phyloP scores from a whole-genome alignment of 2,113 vertebrate species.

The Mandrillus leucophaeus region DNA sequence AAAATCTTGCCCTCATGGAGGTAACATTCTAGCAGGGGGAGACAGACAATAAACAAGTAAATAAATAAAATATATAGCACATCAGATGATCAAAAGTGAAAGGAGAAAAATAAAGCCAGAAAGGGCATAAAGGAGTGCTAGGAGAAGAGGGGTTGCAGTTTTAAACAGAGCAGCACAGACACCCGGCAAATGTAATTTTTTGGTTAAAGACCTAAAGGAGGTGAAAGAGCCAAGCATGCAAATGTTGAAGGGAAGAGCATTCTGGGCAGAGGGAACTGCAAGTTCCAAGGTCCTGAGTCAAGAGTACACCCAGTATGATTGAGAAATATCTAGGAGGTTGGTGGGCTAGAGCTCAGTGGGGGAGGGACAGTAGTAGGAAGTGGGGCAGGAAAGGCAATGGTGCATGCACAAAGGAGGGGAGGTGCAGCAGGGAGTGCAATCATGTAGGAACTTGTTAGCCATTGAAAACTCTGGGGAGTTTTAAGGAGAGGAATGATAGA shows the following conservation, averaged over 20 bases:
- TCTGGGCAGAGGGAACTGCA: neutral
- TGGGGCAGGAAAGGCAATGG: neutral
- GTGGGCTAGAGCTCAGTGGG: neutral
- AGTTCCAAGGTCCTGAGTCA: neutral
- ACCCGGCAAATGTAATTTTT: neutral
- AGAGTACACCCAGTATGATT: neutral
- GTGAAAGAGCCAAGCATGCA: neutral
- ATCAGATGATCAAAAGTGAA: neutral
- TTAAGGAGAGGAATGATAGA: neutral
- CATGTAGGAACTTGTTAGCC: neutral
- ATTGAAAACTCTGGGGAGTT: neutral
- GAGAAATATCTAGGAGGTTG: neutral
- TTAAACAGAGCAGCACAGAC: neutral
- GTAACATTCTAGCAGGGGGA: neutral
- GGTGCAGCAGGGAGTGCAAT: neutral
- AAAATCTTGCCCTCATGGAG: neutral
- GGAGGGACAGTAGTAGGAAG: neutral
- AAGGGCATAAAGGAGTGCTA: too few relatives aligned
- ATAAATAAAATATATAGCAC: neutral
- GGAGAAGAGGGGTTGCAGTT: neutral
- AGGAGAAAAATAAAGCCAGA: neutral
- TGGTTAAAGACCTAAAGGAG: neutral
- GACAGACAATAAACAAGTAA: neutral
- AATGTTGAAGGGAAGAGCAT: neutral
- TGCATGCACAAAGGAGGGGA: rapidly evolving